phyloP scores from a whole-genome alignment of 2,888 invertebrate species.

The Noctua pronuba region DNA sequence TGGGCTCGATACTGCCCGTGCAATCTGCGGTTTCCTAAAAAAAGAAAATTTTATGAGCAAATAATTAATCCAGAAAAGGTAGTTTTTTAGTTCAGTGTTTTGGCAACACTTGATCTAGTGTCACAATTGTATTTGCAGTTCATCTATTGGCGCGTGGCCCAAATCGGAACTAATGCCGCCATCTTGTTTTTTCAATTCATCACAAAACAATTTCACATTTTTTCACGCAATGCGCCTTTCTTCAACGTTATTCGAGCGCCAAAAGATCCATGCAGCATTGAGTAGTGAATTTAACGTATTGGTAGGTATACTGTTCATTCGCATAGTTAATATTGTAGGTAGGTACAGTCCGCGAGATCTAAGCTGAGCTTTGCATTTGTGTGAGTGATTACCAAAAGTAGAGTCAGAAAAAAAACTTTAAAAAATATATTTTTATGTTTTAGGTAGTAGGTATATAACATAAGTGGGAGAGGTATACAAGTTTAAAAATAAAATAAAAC shows the following conservation, averaged over 20 bases:
- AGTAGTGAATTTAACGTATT: too few species aligned
- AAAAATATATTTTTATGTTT: too few species aligned
- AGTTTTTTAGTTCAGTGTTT: not conserved
- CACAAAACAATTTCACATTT: not conserved
- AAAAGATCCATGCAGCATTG: not conserved
- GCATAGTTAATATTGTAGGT: not conserved
- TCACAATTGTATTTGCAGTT: not conserved
- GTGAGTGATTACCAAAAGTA: too few species aligned
- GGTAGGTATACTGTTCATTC: not conserved
- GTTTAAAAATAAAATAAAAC: too few species aligned
- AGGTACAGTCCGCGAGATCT: too few species aligned
- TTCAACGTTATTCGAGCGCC: not conserved
- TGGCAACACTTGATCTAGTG: not conserved
- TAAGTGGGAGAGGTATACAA: too few species aligned
- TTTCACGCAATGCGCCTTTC: not conserved
- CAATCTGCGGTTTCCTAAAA: conserved; percentile 75
- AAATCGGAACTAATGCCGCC: not conserved
- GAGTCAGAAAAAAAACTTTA: too few species aligned
- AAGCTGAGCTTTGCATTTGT: too few species aligned
- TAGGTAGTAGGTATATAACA: too few species aligned
- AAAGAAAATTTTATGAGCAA: not conserved
- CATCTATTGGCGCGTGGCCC: not conserved
- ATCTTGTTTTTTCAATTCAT: not conserved
- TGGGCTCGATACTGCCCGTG: conserved; percentile 75
- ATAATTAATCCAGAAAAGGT: not conserved